Conservation (phyloP, 2,888 invertebrate species). For the Ypsolopha sequella region DNA sequence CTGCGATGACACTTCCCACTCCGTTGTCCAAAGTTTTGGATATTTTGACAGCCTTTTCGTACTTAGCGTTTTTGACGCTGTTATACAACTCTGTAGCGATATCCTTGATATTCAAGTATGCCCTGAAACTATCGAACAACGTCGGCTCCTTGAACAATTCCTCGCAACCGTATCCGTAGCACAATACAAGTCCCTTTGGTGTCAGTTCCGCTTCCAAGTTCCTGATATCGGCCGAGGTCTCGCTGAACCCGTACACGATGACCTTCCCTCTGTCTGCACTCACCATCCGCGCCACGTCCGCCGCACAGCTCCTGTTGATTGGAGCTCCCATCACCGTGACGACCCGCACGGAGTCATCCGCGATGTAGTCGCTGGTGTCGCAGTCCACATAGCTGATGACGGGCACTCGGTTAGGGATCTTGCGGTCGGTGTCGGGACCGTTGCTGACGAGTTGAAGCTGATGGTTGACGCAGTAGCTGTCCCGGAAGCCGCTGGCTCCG, state of each 20-base stretch:
- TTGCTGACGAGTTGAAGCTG: conserved; percentile 27
- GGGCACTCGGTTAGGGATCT: conserved; percentile 34
- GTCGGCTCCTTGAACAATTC: conserved; percentile 15
- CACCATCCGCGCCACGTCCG: conserved; percentile 30
- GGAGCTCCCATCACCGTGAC: conserved; percentile 32
- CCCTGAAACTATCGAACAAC: conserved; percentile 18
- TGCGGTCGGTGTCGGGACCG: conserved; percentile 22
- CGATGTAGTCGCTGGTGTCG: conserved; percentile 28
- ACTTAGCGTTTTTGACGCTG: conserved; percentile 13
- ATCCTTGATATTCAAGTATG: conserved; percentile 18
- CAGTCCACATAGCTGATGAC: conserved; percentile 24
- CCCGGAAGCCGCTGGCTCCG: conserved; percentile 21
- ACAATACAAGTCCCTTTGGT: conserved; percentile 16
- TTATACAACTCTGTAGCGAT: conserved; percentile 17
- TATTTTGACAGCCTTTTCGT: conserved; percentile 18
- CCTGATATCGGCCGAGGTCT: conserved; percentile 15
- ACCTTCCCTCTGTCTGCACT: conserved; percentile 22
- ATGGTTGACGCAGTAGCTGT: conserved; percentile 33
- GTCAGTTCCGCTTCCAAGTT: conserved; percentile 19
- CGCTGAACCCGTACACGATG: conserved; percentile 23
- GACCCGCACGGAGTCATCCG: conserved; percentile 20
- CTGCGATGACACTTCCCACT: conserved; percentile 9
- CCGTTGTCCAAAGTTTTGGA: conserved; percentile 14
- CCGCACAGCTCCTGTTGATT: conserved; percentile 28
- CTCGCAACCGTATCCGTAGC: conserved; percentile 16